phyloP scores from a whole-genome alignment of 1,140 invertebrate genomes.

The Bombus pascuorum region DNA sequence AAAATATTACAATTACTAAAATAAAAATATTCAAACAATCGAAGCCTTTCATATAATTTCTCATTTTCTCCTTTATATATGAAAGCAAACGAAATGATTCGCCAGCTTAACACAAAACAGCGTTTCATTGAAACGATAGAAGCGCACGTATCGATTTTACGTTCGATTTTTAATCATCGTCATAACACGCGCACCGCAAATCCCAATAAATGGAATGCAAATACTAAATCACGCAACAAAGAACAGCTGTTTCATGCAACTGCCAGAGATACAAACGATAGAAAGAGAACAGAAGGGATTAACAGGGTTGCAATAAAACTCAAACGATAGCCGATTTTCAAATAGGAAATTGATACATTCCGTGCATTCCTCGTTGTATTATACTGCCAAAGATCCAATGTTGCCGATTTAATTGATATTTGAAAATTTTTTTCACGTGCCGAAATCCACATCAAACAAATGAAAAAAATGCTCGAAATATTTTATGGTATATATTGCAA shows the following conservation, averaged over 20 bases:
- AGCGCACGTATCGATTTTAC: neutral
- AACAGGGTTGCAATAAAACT: slow-evolving; percentile 32
- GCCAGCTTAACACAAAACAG: no score
- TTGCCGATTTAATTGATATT: neutral
- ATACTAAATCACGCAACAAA: slow-evolving; percentile 16
- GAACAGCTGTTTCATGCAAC: no score
- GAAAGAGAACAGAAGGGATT: neutral
- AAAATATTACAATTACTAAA: no score
- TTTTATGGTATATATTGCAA: no score
- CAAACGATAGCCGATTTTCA: slow-evolving; percentile 3
- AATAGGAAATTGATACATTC: neutral
- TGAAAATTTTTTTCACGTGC: neutral
- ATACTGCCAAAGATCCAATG: neutral
- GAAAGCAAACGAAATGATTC: neutral
- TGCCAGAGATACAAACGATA: neutral
- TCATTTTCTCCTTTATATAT: neutral
- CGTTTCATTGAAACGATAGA: neutral
- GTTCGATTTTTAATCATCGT: slow-evolving; percentile 3
- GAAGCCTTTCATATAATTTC: no score
- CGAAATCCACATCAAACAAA: no score
- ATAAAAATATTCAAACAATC: no score
- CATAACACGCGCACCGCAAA: neutral
- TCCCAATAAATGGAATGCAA: slow-evolving; percentile 2
- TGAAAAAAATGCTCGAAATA: no score
- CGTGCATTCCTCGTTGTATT: neutral